Evolutionary conservation across 2,113 vertebrate genomes (phyloP).

Genomic region (Cranoglanis bouderius): DNA sequence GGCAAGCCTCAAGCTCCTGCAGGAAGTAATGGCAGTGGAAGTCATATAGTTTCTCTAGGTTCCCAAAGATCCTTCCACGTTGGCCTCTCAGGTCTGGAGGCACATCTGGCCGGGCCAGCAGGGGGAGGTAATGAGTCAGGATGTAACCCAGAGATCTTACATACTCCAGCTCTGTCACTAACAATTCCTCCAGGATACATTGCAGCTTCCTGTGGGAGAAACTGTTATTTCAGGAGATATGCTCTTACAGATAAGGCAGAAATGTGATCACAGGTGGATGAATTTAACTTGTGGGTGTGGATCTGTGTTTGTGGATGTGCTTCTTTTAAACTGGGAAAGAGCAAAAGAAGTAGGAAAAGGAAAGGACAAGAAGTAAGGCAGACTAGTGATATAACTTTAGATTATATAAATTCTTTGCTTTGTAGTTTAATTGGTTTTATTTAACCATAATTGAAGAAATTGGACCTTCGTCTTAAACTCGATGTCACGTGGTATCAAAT

Average conservation of each 20-base stretch:
- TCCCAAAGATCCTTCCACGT: slow-evolving; percentile 74
- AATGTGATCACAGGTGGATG: neutral
- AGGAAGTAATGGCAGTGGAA: slow-evolving; percentile 75
- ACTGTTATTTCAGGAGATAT: neutral
- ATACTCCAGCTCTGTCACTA: slow-evolving; percentile 76
- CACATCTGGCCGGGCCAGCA: slow-evolving; percentile 72
- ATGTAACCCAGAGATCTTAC: slow-evolving; percentile 74
- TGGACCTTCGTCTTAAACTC: neutral
- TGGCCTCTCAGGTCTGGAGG: slow-evolving; percentile 77
- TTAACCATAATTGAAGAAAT: neutral
- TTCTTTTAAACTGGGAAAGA: slow-evolving; percentile 59
- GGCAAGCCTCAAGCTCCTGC: slow-evolving; percentile 69
- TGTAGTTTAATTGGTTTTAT: neutral
- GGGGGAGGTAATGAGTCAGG: slow-evolving; percentile 72
- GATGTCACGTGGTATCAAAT: neutral
- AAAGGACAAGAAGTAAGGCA: neutral
- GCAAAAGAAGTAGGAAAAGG: slow-evolving; percentile 25
- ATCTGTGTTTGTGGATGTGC: slow-evolving; percentile 58
- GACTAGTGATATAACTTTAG: neutral
- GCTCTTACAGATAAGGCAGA: slow-evolving; percentile 16
- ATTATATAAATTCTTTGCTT: neutral
- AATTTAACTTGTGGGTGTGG: slow-evolving; percentile 59
- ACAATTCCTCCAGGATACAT: slow-evolving; percentile 73
- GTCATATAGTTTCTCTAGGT: slow-evolving; percentile 76
- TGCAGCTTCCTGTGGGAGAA: slow-evolving; percentile 66